Conservation (phyloP, 1,140 invertebrate genomes). For the Lutraria rhynchaena region DNA sequence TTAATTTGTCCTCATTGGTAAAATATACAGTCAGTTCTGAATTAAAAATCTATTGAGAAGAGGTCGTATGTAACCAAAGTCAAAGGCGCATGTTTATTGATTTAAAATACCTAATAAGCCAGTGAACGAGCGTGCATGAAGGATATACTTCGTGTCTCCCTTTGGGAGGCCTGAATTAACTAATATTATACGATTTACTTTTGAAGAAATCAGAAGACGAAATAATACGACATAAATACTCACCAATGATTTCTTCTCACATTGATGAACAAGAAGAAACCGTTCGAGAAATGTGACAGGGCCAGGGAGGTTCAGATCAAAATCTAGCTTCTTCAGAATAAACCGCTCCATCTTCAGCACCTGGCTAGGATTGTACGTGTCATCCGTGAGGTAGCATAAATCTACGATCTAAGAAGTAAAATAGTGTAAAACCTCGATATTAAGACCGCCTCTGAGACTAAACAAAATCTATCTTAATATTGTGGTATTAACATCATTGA, state of each 20-base stretch:
- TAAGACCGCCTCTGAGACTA: no score
- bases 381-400: slow-evolving; percentile 74
- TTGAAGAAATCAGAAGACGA: no score
- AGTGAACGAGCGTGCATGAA: no score
- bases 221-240: slow-evolving; percentile 3
- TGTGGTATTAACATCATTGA: background rate
- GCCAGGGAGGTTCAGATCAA: slow-evolving; percentile 70
- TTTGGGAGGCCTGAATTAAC: no score
- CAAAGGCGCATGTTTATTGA: no score
- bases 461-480: background rate
- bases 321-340: slow-evolving; percentile 72
- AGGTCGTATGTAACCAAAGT: no score
- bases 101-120: no score
- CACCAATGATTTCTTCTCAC: slow-evolving; percentile 46
- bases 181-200: no score
- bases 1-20: no score
- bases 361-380: slow-evolving; percentile 70
- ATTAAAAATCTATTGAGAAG: no score
- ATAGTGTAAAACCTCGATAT: background rate
- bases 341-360: slow-evolving; percentile 72
- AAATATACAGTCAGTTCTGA: no score
- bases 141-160: no score
- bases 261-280: slow-evolving; percentile 56
- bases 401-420: slow-evolving; percentile 62
- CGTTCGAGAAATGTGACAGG: slow-evolving; percentile 72